phyloP scores from a whole-genome alignment of 2,113 vertebrate species.

The Rhea pennata region DNA sequence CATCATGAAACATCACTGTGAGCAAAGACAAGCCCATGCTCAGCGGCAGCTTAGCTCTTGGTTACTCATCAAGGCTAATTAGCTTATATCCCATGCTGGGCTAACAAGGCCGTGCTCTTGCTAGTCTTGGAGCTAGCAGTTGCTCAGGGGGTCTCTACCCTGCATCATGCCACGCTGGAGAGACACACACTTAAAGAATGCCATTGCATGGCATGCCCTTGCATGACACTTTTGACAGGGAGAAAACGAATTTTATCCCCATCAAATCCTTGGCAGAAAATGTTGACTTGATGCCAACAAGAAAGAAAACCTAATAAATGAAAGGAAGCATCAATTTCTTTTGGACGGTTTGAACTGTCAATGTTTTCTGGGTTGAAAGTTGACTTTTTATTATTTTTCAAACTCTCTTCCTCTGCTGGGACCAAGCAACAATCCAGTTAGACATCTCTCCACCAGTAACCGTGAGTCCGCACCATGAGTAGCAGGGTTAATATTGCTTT shows the following conservation, averaged over 20 bases:
- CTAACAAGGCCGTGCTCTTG: neutral
- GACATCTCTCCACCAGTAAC: neutral
- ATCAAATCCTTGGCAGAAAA: conserved; percentile 49
- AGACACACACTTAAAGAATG: neutral
- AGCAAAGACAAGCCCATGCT: neutral
- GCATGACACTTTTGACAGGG: neutral
- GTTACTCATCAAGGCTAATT: neutral
- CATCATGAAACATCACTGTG: neutral
- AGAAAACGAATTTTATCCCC: conserved; percentile 31
- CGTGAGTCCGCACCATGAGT: rapidly evolving
- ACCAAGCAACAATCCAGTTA: neutral
- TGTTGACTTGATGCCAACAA: neutral
- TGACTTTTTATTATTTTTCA: neutral
- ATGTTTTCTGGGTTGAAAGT: neutral
- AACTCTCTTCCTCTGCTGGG: neutral
- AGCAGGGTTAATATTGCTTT: neutral
- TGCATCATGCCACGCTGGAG: rapidly evolving
- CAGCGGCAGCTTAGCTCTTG: neutral
- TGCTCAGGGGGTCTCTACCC: neutral
- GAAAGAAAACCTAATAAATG: conserved; percentile 30
- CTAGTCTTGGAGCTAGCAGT: neutral
- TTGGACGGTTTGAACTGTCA: neutral
- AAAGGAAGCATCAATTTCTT: conserved; percentile 16
- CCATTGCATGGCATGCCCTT: neutral
- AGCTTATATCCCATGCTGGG: neutral